Conservation (phyloP, 2,888 invertebrate genomes). For the Eilema griseolum region DNA sequence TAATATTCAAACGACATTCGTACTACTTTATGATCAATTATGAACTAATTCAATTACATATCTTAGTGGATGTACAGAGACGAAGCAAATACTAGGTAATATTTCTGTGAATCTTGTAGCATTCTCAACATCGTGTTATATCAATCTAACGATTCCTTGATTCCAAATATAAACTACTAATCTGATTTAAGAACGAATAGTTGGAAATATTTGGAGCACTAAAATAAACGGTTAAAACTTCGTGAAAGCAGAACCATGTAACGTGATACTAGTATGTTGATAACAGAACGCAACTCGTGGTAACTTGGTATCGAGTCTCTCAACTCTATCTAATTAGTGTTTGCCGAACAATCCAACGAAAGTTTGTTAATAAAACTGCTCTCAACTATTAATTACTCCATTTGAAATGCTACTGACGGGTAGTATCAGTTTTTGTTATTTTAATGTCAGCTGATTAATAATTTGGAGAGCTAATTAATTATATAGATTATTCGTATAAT, state of each 20-base stretch:
- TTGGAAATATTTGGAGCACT: not conserved
- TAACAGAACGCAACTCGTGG: conserved; percentile 42
- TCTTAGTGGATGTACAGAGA: too few species aligned
- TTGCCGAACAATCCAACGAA: conserved; percentile 59
- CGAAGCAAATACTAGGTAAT: not conserved
- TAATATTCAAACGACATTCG: too few species aligned
- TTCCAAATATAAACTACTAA: not conserved
- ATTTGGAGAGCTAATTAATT: not conserved
- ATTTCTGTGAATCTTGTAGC: not conserved
- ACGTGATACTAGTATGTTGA: conserved; percentile 22
- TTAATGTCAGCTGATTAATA: not conserved
- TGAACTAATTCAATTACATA: too few species aligned
- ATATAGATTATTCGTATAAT: too few species aligned
- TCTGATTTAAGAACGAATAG: not conserved
- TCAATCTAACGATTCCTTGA: not conserved
- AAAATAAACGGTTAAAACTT: not conserved
- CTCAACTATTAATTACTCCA: conserved; percentile 64
- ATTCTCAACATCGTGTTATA: too few species aligned
- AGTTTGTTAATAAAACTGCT: conserved; percentile 65
- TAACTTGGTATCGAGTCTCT: conserved; percentile 46
- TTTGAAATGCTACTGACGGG: conserved; percentile 50
- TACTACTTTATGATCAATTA: too few species aligned
- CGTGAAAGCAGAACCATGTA: not conserved
- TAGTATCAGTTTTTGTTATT: conserved; percentile 27
- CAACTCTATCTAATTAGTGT: conserved; percentile 65